phyloP scores from a whole-genome alignment of 2,113 vertebrate species.

The Cepphus grylle region DNA sequence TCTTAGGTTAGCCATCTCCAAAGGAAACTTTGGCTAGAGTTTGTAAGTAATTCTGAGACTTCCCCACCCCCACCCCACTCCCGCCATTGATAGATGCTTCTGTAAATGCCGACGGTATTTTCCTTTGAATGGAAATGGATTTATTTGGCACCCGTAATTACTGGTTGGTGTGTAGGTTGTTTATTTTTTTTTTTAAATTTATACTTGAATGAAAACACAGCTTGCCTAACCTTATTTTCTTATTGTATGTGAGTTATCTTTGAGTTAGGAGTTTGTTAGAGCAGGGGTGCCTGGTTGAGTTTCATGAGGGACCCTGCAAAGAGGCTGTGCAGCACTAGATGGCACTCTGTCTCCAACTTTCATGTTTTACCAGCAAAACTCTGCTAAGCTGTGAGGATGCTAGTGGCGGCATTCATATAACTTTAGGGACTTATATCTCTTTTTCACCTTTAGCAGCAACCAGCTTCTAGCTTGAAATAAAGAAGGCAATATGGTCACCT shows the following conservation, averaged over 20 bases:
- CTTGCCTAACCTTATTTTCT: neutral
- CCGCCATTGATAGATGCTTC: fast-evolving
- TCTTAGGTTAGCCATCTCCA: neutral
- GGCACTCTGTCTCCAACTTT: slow-evolving; percentile 65
- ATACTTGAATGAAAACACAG: neutral
- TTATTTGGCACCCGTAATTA: neutral
- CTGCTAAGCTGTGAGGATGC: neutral
- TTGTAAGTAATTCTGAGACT: neutral
- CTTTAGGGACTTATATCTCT: neutral
- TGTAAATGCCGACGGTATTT: neutral
- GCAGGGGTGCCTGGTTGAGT: fast-evolving
- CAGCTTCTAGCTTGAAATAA: neutral
- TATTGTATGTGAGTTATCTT: fast-evolving
- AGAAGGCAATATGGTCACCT: neutral
- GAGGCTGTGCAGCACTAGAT: slow-evolving; percentile 60
- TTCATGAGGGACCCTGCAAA: fast-evolving
- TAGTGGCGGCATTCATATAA: neutral
- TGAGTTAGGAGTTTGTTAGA: fast-evolving
- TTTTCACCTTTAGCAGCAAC: neutral
- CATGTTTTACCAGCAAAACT: neutral
- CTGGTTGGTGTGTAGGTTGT: too few relatives aligned
- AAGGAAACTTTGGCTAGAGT: neutral
- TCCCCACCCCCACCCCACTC: too few relatives aligned
- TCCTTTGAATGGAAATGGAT: neutral
- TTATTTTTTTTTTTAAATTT: neutral